A percentile compares a stretch with the other conserved stretches of the same genome.
phyloP scores from a whole-genome alignment of 2,888 invertebrate species.

The Sycophila texana region DNA sequence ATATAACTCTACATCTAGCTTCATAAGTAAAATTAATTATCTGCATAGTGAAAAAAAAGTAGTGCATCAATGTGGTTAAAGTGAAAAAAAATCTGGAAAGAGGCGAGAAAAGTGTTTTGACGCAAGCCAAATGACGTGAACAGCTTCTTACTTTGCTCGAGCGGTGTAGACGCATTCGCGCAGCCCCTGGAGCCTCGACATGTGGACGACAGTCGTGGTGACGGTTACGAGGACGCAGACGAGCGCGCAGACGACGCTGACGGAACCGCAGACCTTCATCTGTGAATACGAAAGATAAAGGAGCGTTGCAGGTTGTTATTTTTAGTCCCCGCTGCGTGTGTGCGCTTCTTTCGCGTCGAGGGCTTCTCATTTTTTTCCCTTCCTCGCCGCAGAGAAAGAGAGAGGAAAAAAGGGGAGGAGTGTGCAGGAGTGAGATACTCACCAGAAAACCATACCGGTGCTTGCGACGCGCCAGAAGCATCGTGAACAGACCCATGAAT shows the following conservation, averaged over 20 bases:
- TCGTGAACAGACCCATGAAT: conserved; percentile 89
- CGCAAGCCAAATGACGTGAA: neutral
- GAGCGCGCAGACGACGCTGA: conserved; percentile 90
- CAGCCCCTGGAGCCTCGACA: conserved; percentile 89
- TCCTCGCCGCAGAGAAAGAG: neutral
- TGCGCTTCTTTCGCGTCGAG: neutral
- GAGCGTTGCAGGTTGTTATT: conserved; percentile 22
- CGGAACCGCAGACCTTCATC: conserved; percentile 93
- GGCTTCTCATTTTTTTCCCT: neutral
- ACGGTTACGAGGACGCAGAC: conserved; percentile 92
- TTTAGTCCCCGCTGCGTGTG: conserved; percentile 8
- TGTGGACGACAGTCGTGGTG: conserved; percentile 93
- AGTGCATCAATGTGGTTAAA: neutral
- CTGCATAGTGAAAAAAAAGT: no score
- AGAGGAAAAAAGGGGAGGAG: conserved; percentile 2
- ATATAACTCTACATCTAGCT: no score
- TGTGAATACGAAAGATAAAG: conserved; percentile 70
- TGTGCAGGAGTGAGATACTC: conserved; percentile 72
- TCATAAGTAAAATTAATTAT: no score
- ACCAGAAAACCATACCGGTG: conserved; percentile 93
- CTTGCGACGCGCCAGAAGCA: conserved; percentile 88
- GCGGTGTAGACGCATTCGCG: conserved; percentile 90
- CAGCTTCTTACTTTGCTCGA: conserved; percentile 67
- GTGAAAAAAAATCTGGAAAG: neutral
- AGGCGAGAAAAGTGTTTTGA: neutral